Percentiles rank a stretch among this genome's conserved stretches.
Conservation (phyloP, 2,113 vertebrate species). For the Falco punctatus region DNA sequence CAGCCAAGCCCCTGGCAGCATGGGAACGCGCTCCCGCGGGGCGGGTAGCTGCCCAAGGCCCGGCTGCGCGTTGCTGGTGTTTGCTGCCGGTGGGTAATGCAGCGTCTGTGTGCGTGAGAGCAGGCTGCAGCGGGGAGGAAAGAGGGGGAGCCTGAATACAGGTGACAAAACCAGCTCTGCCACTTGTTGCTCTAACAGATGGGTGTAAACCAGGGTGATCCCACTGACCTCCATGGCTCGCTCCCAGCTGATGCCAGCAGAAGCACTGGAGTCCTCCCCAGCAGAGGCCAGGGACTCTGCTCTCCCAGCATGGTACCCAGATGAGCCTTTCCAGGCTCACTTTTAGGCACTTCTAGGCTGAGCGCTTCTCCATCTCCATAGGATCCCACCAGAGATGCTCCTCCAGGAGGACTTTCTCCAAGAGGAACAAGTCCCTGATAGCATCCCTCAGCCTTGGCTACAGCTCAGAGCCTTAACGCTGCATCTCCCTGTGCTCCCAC, state of each 20-base stretch:
- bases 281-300: neutral
- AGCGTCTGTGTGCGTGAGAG: neutral
- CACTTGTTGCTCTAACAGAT: neutral
- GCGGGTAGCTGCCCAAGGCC: neutral
- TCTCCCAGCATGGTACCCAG: neutral
- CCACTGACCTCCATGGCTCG: neutral
- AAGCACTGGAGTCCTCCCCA: neutral
- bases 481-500: neutral
- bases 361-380: neutral
- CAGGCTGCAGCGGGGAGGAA: neutral
- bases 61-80: fast-evolving
- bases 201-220: neutral
- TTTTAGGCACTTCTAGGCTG: neutral
- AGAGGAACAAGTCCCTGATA: neutral
- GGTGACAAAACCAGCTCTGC: neutral
- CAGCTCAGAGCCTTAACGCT: neutral
- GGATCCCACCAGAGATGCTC: neutral
- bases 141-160: neutral
- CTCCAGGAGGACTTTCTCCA: neutral
- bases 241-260: neutral
- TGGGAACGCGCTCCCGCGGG: fast-evolving
- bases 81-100: neutral
- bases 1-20: neutral
- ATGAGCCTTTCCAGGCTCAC: neutral
- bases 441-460: neutral